Conservation (phyloP, 2,113 vertebrate genomes). For the Pseudorasbora parva region DNA sequence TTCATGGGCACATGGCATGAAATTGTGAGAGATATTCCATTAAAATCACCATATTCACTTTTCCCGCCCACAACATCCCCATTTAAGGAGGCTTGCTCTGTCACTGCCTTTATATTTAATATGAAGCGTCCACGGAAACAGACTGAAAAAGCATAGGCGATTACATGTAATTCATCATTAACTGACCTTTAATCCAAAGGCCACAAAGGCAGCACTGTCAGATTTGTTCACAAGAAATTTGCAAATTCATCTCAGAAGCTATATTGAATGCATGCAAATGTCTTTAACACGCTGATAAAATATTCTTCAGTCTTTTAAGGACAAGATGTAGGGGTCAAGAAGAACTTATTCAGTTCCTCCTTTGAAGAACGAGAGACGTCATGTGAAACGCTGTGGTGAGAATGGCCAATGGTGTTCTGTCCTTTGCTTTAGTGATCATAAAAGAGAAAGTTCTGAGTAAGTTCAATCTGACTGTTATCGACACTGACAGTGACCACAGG, state of each 20-base stretch:
- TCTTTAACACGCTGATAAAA: background rate
- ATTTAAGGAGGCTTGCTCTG: conserved; percentile 5
- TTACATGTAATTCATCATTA: background rate
- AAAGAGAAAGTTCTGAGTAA: background rate
- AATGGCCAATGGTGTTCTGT: background rate
- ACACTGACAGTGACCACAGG: background rate
- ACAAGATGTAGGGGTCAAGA: background rate
- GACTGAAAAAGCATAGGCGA: background rate
- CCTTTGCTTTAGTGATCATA: background rate
- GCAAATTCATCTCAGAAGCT: background rate
- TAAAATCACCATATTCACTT: background rate
- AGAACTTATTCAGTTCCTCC: background rate
- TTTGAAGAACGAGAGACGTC: too few species aligned
- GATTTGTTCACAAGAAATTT: background rate
- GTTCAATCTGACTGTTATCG: background rate
- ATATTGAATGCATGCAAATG: background rate
- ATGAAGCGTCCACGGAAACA: background rate
- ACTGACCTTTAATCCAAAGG: background rate
- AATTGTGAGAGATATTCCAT: conserved; percentile 3
- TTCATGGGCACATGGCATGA: conserved; percentile 11
- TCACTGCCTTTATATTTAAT: background rate
- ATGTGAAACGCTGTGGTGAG: background rate
- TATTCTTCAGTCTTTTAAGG: background rate
- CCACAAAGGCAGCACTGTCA: background rate
- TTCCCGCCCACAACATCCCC: background rate